Percentiles rank a stretch among this genome's conserved stretches.
Evolutionary conservation across 2,113 vertebrate species (phyloP).

Genomic region (Xenopus laevis): DNA sequence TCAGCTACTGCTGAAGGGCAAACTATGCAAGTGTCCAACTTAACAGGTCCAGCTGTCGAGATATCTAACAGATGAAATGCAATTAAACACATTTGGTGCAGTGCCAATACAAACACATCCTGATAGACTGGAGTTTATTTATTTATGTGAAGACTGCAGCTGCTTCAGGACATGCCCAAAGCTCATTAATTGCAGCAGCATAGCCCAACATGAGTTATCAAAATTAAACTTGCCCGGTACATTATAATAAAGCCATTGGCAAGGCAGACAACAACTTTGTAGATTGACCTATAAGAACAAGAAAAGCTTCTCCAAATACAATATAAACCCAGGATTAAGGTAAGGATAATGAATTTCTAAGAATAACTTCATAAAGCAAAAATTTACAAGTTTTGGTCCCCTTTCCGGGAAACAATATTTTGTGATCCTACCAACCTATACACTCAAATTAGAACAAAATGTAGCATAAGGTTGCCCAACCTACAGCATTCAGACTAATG

Average conservation of each 20-base stretch:
- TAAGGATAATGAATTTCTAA: background rate
- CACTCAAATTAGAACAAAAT: background rate
- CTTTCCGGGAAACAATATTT: background rate
- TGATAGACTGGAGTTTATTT: slow-evolving; percentile 52
- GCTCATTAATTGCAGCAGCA: slow-evolving; percentile 24
- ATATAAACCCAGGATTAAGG: background rate
- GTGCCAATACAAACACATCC: slow-evolving; percentile 57
- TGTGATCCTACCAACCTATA: background rate
- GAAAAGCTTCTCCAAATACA: background rate
- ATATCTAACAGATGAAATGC: slow-evolving; percentile 59
- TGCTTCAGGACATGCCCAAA: slow-evolving; percentile 50
- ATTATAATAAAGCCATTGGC: slow-evolving; percentile 7
- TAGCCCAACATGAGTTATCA: slow-evolving; percentile 37
- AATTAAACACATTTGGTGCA: slow-evolving; percentile 49
- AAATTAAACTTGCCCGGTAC: slow-evolving; percentile 35
- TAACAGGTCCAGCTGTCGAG: slow-evolving; percentile 62
- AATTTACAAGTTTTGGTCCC: background rate
- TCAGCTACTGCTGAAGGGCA: slow-evolving; percentile 43
- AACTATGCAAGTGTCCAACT: slow-evolving; percentile 45
- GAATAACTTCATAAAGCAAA: background rate
- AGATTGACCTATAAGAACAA: slow-evolving; percentile 24
- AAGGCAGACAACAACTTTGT: slow-evolving; percentile 23
- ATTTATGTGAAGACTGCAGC: slow-evolving; percentile 49
- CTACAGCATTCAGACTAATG: background rate
- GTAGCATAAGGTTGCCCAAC: background rate